Conservation (phyloP, 1,140 invertebrate genomes). For the Sarcophaga bullata region DNA sequence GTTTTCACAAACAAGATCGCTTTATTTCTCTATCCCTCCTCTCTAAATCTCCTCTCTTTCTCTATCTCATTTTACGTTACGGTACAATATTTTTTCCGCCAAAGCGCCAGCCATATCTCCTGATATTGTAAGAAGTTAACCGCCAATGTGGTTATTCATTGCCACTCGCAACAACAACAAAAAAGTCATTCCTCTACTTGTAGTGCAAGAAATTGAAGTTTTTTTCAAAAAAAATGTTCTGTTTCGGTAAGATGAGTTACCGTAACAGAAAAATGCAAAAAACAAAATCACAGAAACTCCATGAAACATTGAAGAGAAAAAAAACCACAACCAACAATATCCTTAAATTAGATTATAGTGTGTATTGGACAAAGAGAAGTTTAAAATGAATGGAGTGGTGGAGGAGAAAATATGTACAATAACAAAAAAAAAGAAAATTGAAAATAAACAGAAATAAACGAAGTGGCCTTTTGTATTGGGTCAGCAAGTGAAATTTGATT, state of each 20-base stretch:
- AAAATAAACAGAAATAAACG: too few species aligned
- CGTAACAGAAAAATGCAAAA: not conserved
- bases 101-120: conserved; percentile 21
- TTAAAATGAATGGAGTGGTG: too few species aligned
- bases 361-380: not conserved
- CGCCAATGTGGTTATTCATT: conserved; percentile 40
- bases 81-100: not conserved
- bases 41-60: conserved; percentile 57
- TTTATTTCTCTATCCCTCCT: too few species aligned
- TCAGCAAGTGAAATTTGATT: conserved; percentile 1
- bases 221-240: too few species aligned
- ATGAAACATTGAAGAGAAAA: not conserved
- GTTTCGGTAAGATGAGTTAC: not conserved
- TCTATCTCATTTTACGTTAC: conserved; percentile 32
- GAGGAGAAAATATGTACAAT: too few species aligned
- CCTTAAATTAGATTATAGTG: not conserved
- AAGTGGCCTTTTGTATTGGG: conserved; percentile 4
- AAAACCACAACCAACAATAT: not conserved
- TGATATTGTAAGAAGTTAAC: conserved; percentile 24
- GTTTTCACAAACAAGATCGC: conserved; percentile 55
- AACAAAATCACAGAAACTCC: not conserved
- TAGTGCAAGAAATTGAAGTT: too few species aligned
- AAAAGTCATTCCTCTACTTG: not conserved
- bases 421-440: too few species aligned
- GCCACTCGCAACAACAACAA: conserved; percentile 2